A percentile compares a stretch with the other conserved stretches of the same genome.
These are phyloP conservation scores for Sesia apiformis DNA, from an alignment of 2,888 invertebrate genomes.

Conservation along the genomic window DNA sequence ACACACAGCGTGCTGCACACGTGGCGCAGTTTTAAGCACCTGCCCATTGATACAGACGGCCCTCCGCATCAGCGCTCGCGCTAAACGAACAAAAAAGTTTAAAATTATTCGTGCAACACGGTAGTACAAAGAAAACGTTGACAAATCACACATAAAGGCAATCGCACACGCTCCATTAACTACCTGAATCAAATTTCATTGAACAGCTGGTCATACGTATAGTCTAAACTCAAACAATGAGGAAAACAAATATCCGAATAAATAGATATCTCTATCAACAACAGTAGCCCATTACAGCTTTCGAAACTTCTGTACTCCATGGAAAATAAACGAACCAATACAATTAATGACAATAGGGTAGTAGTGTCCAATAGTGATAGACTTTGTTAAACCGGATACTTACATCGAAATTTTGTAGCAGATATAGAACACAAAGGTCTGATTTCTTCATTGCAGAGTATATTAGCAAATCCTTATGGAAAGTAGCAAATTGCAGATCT, in stretches of 20 bases:
- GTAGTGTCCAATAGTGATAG: too few species aligned
- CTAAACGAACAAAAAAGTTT: slow-evolving; percentile 24
- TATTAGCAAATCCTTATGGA: too few species aligned
- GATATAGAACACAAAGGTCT: too few species aligned
- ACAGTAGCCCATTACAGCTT: neutral
- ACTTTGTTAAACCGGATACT: too few species aligned
- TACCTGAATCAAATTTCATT: slow-evolving; percentile 57
- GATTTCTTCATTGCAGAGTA: too few species aligned
- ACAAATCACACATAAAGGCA: slow-evolving; percentile 32
- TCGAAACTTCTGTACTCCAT: neutral
- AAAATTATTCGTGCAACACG: slow-evolving; percentile 12
- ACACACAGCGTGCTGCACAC: slow-evolving; percentile 10
- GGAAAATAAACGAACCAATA: too few species aligned
- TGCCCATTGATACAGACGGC: slow-evolving; percentile 5
- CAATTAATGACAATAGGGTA: too few species aligned
- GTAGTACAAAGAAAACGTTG: slow-evolving; percentile 24
- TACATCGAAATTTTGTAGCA: too few species aligned
- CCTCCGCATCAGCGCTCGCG: slow-evolving; percentile 17
- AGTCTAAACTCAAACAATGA: slow-evolving; percentile 37
- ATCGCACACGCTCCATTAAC: slow-evolving; percentile 54
- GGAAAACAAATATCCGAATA: slow-evolving; percentile 28
- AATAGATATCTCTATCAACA: slow-evolving; percentile 26
- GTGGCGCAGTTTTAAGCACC: slow-evolving; percentile 11
- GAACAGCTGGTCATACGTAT: slow-evolving; percentile 47
- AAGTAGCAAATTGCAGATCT: too few species aligned